Percentiles rank a stretch among this genome's conserved stretches.
These are phyloP conservation scores for Arctopsyche grandis DNA, from an alignment of 1,140 invertebrate genomes.

Conservation along the genomic window DNA sequence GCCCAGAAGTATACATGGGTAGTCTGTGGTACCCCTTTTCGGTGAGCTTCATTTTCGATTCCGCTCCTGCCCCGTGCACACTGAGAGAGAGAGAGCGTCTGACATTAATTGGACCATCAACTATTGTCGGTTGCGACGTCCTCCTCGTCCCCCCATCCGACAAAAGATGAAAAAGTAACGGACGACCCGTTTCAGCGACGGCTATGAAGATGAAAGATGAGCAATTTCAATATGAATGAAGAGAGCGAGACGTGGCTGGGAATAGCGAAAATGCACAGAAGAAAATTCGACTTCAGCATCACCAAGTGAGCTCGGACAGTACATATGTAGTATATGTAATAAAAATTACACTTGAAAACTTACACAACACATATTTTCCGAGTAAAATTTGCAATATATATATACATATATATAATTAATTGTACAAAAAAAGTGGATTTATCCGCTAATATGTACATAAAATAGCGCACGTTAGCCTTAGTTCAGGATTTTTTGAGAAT, in stretches of 20 bases:
- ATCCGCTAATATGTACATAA: too few species aligned
- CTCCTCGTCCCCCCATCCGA: not conserved
- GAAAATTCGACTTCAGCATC: not conserved
- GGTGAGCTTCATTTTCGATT: slow-evolving; percentile 37
- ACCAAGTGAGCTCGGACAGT: too few species aligned
- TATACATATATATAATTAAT: too few species aligned
- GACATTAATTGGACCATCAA: slow-evolving; percentile 45
- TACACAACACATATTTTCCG: too few species aligned
- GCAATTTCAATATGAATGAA: not conserved
- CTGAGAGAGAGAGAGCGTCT: not conserved
- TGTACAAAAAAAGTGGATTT: too few species aligned
- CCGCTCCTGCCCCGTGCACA: not conserved
- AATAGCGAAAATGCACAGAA: not conserved
- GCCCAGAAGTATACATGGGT: not conserved
- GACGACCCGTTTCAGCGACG: not conserved
- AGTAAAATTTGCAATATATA: too few species aligned
- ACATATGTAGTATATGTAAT: too few species aligned
- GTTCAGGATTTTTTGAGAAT: too few species aligned
- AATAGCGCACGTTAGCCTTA: too few species aligned
- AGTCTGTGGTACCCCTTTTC: slow-evolving; percentile 12
- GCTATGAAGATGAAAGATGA: slow-evolving; percentile 19
- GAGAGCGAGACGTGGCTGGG: not conserved
- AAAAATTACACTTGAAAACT: too few species aligned
- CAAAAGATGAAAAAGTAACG: slow-evolving; percentile 31
- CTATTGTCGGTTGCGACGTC: slow-evolving; percentile 11